Evolutionary conservation across 2,888 invertebrate genomes (phyloP).

Genomic region (Drosophila greeni): DNA sequence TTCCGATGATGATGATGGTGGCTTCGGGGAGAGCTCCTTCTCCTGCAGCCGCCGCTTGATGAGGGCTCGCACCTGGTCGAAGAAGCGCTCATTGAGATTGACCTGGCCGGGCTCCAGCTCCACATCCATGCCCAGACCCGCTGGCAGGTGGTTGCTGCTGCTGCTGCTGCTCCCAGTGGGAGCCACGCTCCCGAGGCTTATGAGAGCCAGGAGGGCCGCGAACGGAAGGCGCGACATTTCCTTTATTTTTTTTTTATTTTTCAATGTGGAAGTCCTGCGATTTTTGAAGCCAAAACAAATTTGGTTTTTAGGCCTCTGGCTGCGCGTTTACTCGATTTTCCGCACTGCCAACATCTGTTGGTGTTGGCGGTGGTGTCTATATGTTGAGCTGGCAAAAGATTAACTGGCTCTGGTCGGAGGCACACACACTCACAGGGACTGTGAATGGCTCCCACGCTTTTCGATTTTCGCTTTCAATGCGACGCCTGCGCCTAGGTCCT

Average conservation of each 20-base stretch:
- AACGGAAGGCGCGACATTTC: slow-evolving; percentile 48
- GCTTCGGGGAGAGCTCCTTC: slow-evolving; percentile 49
- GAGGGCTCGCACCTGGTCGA: slow-evolving; percentile 80
- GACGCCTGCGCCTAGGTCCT: slow-evolving; percentile 54
- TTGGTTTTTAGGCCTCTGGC: slow-evolving; percentile 12
- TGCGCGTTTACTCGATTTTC: slow-evolving; percentile 43
- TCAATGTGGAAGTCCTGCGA: slow-evolving; percentile 1
- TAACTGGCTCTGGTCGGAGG: slow-evolving; percentile 51
- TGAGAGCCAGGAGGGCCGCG: slow-evolving; percentile 50
- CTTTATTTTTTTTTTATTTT: background rate
- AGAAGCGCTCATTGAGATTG: slow-evolving; percentile 79
- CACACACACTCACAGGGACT: slow-evolving; percentile 7
- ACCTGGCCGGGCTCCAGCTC: slow-evolving; percentile 37
- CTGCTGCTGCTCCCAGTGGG: slow-evolving; percentile 15
- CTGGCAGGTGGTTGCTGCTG: slow-evolving; percentile 65
- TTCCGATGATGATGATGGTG: background rate
- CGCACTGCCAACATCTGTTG: slow-evolving; percentile 63
- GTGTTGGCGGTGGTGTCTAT: slow-evolving; percentile 68
- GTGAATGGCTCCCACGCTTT: slow-evolving; percentile 55
- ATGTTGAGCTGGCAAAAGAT: slow-evolving; percentile 68
- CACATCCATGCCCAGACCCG: slow-evolving; percentile 19
- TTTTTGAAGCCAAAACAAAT: slow-evolving; percentile 20
- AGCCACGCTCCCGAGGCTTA: slow-evolving; percentile 20
- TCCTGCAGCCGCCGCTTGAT: slow-evolving; percentile 79
- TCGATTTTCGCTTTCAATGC: slow-evolving; percentile 63